Conservation (phyloP, 2,113 vertebrate genomes). For the Muscicapa adusta region DNA sequence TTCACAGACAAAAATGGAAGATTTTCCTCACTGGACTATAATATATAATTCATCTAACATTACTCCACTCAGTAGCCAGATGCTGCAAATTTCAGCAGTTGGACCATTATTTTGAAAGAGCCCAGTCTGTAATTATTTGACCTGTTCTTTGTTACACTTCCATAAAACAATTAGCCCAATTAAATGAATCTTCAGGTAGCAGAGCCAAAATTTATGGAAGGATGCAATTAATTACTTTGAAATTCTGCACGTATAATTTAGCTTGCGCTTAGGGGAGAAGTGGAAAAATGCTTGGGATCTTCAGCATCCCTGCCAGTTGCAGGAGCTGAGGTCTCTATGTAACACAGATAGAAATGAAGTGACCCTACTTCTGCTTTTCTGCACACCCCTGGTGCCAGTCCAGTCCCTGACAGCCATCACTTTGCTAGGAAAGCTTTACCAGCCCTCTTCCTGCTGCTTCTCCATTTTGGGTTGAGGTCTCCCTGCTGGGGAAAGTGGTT, state of each 20-base stretch:
- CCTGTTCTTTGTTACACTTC: not conserved
- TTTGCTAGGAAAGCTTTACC: not conserved
- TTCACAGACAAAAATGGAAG: constrained; percentile 30
- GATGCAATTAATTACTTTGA: not conserved
- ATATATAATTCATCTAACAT: not conserved
- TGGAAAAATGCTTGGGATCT: not conserved
- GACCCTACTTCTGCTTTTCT: not conserved
- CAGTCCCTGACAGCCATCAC: not conserved
- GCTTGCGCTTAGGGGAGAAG: not conserved
- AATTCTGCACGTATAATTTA: not conserved
- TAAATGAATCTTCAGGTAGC: not conserved
- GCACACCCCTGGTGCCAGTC: not conserved
- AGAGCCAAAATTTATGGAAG: not conserved
- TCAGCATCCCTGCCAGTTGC: not conserved
- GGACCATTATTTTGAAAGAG: not conserved
- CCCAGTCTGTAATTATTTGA: not conserved
- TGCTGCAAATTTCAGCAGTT: not conserved
- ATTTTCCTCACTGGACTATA: not conserved
- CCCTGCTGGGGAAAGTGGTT: not conserved
- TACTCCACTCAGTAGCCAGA: not conserved
- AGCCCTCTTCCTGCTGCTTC: not conserved
- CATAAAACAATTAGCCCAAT: not conserved
- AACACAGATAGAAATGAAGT: not conserved
- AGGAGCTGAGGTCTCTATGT: not conserved
- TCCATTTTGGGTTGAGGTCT: not conserved